Evolutionary conservation across 2,888 invertebrate genomes (phyloP), one percentile per base, ranked within the genome.

Genomic region (Diloba caeruleocephala): DNA sequence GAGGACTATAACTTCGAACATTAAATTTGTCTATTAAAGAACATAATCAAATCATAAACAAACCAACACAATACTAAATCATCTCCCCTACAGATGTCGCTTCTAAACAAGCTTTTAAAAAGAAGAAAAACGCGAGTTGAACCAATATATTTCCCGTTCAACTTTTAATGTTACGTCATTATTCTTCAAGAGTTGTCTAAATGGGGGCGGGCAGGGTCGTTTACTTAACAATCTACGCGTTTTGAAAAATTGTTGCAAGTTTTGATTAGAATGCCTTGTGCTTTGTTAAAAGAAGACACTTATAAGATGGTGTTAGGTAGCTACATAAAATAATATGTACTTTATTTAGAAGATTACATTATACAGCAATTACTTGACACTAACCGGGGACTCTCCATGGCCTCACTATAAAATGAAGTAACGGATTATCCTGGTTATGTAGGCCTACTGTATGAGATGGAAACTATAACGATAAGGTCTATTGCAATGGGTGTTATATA

Each of bases 141-240:
- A 19, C 36, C 52, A 42, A 62, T 65, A 58, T 62, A 57, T 62
- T 42, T 10, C 13, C 26, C 38, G 52, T 43, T 43, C 44, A 66
- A 66, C 52, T 67, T 67, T 60, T 66, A 67, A 67, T 62, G 62
- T 43, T 36, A 23, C 37, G 15, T 51, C 55, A 67, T 67, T 66
- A 66, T 45, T 66, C 57, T 51, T 43, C 33, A 52, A 44, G 52
- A 51, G 55, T 66, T 63, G 48, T 48, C 34, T 55, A 29, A 45
- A 52, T 48, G 33, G 41, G n/a, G 21, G 36, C 34, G 14, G 17
- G 28, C 13, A 51, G 43, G 42, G 17, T 15, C 59, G 49, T 58
- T 62, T 55, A 50, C 53, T 51, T 62, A 58, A 66, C 55, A 54
- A 37, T 62, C 39, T 42, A 44, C 26, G 34, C 23, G 25, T 38